Evolutionary conservation across 2,113 vertebrate genomes (phyloP), one percentile per base, ranked within the genome.

Genomic region (Scophthalmus maximus): DNA sequence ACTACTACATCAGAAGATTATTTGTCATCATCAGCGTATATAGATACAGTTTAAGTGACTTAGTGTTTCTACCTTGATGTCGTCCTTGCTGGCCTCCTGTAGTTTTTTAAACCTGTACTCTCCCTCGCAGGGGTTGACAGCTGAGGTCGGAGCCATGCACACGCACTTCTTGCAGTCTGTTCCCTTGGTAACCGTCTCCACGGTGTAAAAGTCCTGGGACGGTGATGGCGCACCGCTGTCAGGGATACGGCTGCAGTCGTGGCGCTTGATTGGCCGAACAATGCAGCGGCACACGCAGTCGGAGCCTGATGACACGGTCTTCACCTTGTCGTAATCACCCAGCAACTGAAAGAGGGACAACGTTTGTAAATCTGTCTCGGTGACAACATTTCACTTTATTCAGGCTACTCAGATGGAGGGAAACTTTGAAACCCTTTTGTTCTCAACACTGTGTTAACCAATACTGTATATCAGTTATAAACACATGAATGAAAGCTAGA

Each of bases 251-350:
- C 87, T 92, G 89, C 97, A 98, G 76, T 96, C 95, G 0, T 94
- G 93, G 0, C 95, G 94, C 68, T 94, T 95, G 84, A 98, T 86
- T 1, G 97, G 97, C 40, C 94, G 93, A 68, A 98, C 96, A 23
- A 98, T 84, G 68, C 97, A 99, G 80, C 97, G 97, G 81, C 97
- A 96, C 65, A 90, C 91, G 32, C 95, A 98, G 92, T 97, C 90
- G 0, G 95, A 93, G 71, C 97, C 97, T 32, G 97, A 96, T 0
- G 97, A 96, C 64, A 97, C 89, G 0, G 96, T 96, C 90, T 97
- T 98, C 36, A 98, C 96, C 86, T 98, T 98, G 93, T 98, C 96
- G 17, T 98, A 97, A 86, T 98, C 97, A 20, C 95, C 95, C 78
- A 98, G 83, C 68, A 98, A 69, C 96, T 87, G 83, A 71, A 74